Conservation (phyloP, 2,113 vertebrate species). For the Oreochromis aureus region DNA sequence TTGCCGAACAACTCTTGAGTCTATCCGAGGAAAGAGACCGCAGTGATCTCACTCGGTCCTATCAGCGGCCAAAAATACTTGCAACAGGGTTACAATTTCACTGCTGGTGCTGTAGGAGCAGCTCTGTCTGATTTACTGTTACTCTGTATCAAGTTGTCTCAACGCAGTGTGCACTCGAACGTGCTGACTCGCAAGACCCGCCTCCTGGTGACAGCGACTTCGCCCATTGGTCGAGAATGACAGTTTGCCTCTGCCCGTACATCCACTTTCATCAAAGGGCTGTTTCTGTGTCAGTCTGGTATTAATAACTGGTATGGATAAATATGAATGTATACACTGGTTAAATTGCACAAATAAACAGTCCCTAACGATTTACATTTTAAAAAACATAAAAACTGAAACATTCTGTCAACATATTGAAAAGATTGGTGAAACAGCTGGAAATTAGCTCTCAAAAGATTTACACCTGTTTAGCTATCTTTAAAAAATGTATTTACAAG, state of each 20-base stretch:
- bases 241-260: neutral
- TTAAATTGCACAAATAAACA: neutral
- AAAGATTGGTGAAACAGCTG: neutral
- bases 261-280: constrained; percentile 18
- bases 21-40: constrained; percentile 63
- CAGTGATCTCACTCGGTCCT: constrained; percentile 68
- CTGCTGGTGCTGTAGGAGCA: constrained; percentile 60
- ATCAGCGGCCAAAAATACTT: constrained; percentile 75
- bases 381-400: neutral
- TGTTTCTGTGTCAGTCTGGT: neutral
- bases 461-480: neutral
- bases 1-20: constrained; percentile 62
- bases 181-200: neutral
- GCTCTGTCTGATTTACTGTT: constrained; percentile 75
- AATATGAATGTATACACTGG: neutral
- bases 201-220: neutral
- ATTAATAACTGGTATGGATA: neutral
- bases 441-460: neutral
- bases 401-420: neutral
- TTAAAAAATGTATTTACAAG: neutral
- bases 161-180: constrained; percentile 58
- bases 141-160: constrained; percentile 64
- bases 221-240: constrained; percentile 49
- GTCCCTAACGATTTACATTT: neutral
- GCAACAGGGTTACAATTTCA: constrained; percentile 72